Base-by-base conservation (phyloP, 2,797 vertebrate species). In the Philypnodon macrostomus region DNA sequence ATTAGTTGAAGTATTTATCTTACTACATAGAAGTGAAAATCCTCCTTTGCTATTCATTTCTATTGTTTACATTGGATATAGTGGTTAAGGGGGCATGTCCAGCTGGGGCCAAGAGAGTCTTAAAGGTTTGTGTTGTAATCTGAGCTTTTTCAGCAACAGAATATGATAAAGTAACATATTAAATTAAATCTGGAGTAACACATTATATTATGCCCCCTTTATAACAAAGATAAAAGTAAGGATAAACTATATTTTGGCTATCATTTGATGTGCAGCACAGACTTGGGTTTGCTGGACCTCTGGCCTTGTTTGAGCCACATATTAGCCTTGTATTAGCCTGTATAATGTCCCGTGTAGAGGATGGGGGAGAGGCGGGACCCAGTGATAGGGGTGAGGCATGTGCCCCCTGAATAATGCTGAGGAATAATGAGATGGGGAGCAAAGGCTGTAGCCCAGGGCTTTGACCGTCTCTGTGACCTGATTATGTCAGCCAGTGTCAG, bases 401-500 rank as follows among this genome's bases (percentile, higher is more conserved):
- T 91, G 87, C 87, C 84, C 86, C 82, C 85, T 86, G 91, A 92
- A 93, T 91, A 91, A 92, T 91, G 85, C 77, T 71, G 78, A 73
- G 83, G 89, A 88, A 87, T 91, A 92, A 92, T 90, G 90, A 93
- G 89, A 89, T 85, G 80, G 73, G 84, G 89, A 88, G 90, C 75
- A 85, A 81, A 80, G 82, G 76, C 88, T 89, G 89, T 91, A 88
- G 91, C 92, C 90, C 85, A 83, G 86, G 90, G 92, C 89, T 88
- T 87, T 88, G 93, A 92, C 91, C 81, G 58, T 90, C 91, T 92
- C 89, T 71, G 89, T 94, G 93, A 92, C 92, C 93, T 92, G 92
- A 94, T 94, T 93, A 91, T 91, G 91, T 93, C 91, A 88, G 80
- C 81, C 71, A 88, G 85, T 89, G 90, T 93, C 92, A 91, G 90